Percentiles rank a stretch among this genome's conserved stretches.
Evolutionary conservation across 2,113 vertebrate species (phyloP).

Genomic region (Hemibagrus wyckioides): DNA sequence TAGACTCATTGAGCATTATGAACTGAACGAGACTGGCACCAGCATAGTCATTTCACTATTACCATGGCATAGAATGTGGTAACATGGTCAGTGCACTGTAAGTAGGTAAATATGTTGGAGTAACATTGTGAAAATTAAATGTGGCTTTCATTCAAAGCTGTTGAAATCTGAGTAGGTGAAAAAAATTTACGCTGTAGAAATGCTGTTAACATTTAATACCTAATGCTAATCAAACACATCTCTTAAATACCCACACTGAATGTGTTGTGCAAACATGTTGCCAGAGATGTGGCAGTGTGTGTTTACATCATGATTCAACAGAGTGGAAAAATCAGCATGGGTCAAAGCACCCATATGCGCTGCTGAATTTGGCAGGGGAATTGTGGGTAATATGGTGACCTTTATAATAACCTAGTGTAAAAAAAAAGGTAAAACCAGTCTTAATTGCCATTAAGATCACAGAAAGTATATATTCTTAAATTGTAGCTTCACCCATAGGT

Average conservation of each 20-base stretch:
- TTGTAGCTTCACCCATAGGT: neutral
- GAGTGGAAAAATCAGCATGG: neutral
- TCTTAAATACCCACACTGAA: neutral
- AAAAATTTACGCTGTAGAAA: neutral
- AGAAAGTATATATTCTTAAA: neutral
- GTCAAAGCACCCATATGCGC: constrained; percentile 5
- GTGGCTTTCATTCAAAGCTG: too few relatives aligned
- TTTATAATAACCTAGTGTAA: neutral
- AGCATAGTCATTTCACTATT: too few relatives aligned
- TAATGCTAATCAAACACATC: neutral
- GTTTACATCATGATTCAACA: neutral
- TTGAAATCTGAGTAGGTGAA: neutral
- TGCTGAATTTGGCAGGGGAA: neutral
- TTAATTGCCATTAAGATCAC: neutral
- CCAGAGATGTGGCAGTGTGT: neutral
- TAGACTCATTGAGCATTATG: neutral
- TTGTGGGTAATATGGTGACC: neutral
- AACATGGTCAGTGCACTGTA: too few relatives aligned
- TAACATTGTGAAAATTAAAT: too few relatives aligned
- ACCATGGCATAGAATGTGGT: too few relatives aligned
- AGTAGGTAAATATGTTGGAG: too few relatives aligned
- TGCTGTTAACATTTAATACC: neutral
- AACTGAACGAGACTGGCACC: neutral
- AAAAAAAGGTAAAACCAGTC: neutral
- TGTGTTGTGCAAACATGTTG: neutral